Base-by-base conservation (phyloP, 2,797 vertebrate species). In the Helostoma temminkii region DNA sequence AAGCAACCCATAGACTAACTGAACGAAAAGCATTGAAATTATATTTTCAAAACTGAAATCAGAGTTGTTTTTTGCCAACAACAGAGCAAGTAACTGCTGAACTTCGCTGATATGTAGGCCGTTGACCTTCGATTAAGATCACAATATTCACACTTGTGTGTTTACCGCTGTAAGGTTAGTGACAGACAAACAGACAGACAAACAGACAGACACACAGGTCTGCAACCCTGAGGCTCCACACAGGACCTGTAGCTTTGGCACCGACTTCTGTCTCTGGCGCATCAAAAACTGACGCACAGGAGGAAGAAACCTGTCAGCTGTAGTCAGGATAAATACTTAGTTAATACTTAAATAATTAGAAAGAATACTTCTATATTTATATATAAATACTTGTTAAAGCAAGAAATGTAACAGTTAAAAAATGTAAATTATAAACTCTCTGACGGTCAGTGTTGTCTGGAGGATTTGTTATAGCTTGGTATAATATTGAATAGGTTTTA, bases 211-310 rank as follows among this genome's bases (percentile, higher is more conserved):
- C 62, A 66, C 19, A 61, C 59, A 60, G 36, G n/a, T 62, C 64
- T 78, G 76, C 63, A 55, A 58, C 72, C 50, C 57, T 32, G 60
- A 70, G 75, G 74, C 74, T 82, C 79, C 71, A 82, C 74, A 74
- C 81, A 62, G 67, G 76, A 80, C 75, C 71, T 75, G 76, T 58
- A 72, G 71, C 69, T 88, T 85, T 86, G 71, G 73, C 76, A 67
- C 71, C 58, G 57, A 71, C 65, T 59, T 74, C 49, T 42, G 71
- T 73, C 71, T 87, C 61, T 63, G 73, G 56, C 76, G 66, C 79
- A 75, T 82, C 74, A 82, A 42, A 56, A 53, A 49, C 50, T 77
- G 67, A 84, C 72, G 71, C 83, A 74, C 76, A 64, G 42, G 37
- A 80, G 64, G 45, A 43, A 47, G 42, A 64, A 79, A 66, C 52